Evolutionary conservation across 2,797 vertebrate genomes (phyloP), one percentile per base, ranked within the genome.

Genomic region (Dermochelys coriacea): DNA sequence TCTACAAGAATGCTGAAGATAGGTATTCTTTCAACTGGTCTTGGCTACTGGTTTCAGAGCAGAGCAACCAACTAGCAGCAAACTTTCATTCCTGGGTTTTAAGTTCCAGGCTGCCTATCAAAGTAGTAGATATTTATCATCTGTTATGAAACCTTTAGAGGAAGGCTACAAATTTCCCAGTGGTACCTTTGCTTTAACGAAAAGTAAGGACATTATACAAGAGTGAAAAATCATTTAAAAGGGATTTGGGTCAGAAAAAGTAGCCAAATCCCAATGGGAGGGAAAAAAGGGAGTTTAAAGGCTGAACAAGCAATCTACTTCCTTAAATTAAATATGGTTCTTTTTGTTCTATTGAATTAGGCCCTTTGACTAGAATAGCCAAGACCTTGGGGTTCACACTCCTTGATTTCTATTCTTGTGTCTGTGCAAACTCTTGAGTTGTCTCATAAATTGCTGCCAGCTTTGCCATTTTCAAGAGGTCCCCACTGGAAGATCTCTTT

Each of bases 91-190:
- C 74, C 71, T 75, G 37, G 27, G 82, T 95, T 96, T 95, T 90
- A 97, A 94, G 91, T 94, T 96, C 91, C 88, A 95, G 84, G 54
- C 79, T 95, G 37, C 71, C 92, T 96, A 93, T 96, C 94, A 96
- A 95, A 95, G 90, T 51, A 91, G 74, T 77, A 96, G 90, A 95
- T 96, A 96, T 93, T 94, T 95, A 96, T 96, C 93, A 88, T 88
- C 84, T 93, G 64, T 91, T 80, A 55, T 0, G 5, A 95, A 88
- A 88, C 23, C 92, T 97, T 95, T 51, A 50, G 89, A 82, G 86
- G 87, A 96, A 95, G 80, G 80, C 90, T 82, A 94, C 74, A 61
- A 78, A 95, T 94, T 94, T 96, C 93, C 94, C 95, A 94, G 78
- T 34, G 78, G 94, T 96, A 85, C 84, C 82, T 86, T 86, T 86